These are phyloP conservation scores for Troilus luridus DNA, from an alignment of 2,888 invertebrate species.

Conservation along the genomic window DNA sequence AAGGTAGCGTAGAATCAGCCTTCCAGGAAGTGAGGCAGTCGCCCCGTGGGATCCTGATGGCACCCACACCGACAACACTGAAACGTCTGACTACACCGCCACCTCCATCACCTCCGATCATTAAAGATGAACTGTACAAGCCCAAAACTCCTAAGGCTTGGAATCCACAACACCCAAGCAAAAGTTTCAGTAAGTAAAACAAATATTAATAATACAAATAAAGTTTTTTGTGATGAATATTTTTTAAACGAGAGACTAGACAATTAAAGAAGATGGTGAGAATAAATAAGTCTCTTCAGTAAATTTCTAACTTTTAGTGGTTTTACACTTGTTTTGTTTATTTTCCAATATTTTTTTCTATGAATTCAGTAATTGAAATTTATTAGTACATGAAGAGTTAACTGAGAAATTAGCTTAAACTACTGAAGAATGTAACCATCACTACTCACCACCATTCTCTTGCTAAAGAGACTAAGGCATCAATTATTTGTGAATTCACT, in stretches of 20 bases:
- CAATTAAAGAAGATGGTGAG: not conserved
- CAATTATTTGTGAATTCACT: not conserved
- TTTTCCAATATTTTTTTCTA: not conserved
- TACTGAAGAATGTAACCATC: not conserved
- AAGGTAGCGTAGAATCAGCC: constrained; percentile 80
- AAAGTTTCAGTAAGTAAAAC: constrained; percentile 68
- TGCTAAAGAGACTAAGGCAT: not conserved
- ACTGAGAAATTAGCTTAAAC: not conserved
- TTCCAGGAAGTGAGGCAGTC: constrained; percentile 72
- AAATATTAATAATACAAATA: not conserved
- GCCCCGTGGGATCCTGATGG: constrained; percentile 64
- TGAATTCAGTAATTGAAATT: not conserved
- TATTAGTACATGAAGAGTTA: not conserved
- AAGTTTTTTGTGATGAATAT: not conserved
- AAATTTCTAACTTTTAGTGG: not conserved
- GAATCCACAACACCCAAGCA: constrained; percentile 68
- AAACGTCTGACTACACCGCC: constrained; percentile 63
- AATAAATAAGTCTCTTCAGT: not conserved
- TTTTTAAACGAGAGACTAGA: not conserved
- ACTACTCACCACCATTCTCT: not conserved
- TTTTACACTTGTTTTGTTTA: not conserved
- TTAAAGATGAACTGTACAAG: constrained; percentile 70
- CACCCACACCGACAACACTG: constrained; percentile 65
- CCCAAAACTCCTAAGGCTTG: constrained; percentile 72
- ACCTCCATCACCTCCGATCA: constrained; percentile 60